Base-by-base conservation (phyloP, 1,140 invertebrate genomes). In the Forficula auricularia region DNA sequence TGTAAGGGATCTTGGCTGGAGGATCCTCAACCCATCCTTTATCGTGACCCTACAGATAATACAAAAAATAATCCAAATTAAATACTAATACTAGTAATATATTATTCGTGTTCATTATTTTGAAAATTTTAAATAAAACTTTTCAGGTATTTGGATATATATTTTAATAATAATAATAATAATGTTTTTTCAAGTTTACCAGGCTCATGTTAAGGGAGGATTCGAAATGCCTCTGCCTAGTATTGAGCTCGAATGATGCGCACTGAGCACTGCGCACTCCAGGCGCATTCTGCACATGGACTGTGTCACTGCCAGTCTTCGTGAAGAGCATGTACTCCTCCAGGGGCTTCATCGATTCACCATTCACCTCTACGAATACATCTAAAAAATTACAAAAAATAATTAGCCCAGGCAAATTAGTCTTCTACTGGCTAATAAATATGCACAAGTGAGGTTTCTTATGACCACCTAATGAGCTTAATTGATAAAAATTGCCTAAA, bases 321-420 rank as follows among this genome's bases (percentile, higher is more conserved):
- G 77, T 83, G 57, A 83, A 86, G 4, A 84, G 60, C 82, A 88
- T 86, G 56, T 88, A 88, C 54, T 88, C 83, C 59, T 86, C 82
- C 33, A 87, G 57, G 3, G 83, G 82, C 52, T 82, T 83, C 80
- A 86, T 85, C 38, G 71, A 66, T 27, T 77, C 68, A 42, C 73
- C 72, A 52, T 85, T 84, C 42, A 88, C 73, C 59, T 79, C 73
- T 46, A 86, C 72, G 40, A 81, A 77, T 33, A 87, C 77, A 60
- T 88, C 82, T 85, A 59, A 14, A 58, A 56, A 38, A 37, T 50
- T 56, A 49, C 47, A 45, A 38, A 44, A 33, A 39, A 13, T 16
- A 38, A 30, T 6, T n/a, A 32, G 9, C n/a, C n/a, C n/a, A n/a
- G n/a, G n/a, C n/a, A n/a, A n/a, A n/a, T n/a, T n/a, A n/a, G n/a